Conservation (phyloP, 2,113 vertebrate genomes). For the Monopterus albus region DNA sequence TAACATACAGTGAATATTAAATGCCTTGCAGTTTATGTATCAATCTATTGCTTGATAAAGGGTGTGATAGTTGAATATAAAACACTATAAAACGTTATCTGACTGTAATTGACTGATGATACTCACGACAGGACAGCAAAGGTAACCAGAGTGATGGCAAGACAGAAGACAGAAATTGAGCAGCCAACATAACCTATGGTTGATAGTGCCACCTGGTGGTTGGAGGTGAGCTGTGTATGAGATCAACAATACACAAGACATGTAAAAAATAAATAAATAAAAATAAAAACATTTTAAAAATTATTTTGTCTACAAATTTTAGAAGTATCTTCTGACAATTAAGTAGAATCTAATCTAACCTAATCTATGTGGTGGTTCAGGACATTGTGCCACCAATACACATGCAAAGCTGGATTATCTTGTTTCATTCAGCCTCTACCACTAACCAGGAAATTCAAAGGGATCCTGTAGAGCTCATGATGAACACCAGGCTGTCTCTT, state of each 20-base stretch:
- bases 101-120: constrained; percentile 20
- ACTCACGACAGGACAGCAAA: constrained; percentile 97
- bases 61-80: no score
- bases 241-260: constrained; percentile 22
- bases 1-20: no score
- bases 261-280: no score
- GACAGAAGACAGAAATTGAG: constrained; percentile 92
- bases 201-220: constrained; percentile 94
- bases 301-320: no score
- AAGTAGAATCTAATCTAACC: no score
- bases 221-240: constrained; percentile 82
- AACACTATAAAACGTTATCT: no score
- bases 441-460: constrained; percentile 13
- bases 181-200: constrained; percentile 96
- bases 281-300: no score
- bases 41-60: no score
- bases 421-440: background rate
- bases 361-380: no score
- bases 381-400: background rate
- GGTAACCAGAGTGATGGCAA: constrained; percentile 91
- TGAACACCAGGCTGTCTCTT: constrained; percentile 5
- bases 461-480: background rate
- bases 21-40: no score
- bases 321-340: no score
- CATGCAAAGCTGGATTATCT: background rate